Evolutionary conservation across 2,113 vertebrate genomes (phyloP).

Genomic region (Tichodroma muraria): DNA sequence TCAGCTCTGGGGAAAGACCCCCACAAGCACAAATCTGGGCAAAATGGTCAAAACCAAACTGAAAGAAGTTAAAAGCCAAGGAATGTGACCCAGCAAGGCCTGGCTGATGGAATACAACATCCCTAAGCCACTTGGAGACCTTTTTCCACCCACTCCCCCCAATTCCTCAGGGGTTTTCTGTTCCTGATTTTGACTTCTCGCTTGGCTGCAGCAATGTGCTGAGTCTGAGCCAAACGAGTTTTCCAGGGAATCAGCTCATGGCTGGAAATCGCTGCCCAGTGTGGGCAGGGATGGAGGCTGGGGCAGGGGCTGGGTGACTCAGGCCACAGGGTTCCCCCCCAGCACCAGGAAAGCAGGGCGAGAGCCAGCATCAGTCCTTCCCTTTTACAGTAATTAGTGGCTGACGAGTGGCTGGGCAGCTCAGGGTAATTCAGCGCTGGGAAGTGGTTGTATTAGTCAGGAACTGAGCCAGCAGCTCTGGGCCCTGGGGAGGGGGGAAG

Average conservation of each 20-base stretch:
- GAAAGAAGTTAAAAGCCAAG: background rate
- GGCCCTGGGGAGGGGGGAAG: background rate
- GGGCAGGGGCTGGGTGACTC: background rate
- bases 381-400: conserved; percentile 19
- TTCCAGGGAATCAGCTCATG: background rate
- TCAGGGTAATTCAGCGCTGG: background rate
- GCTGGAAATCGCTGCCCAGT: background rate
- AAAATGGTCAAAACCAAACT: background rate
- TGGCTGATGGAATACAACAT: background rate
- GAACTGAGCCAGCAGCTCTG: background rate
- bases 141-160: background rate
- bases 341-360: fast-evolving
- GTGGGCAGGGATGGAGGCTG: background rate
- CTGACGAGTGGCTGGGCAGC: background rate
- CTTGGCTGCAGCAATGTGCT: background rate
- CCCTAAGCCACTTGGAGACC: background rate
- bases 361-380: background rate
- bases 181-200: background rate
- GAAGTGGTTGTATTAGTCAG: background rate
- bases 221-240: background rate
- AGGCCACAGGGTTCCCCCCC: background rate
- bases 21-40: background rate
- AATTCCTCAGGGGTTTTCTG: background rate
- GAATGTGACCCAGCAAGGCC: background rate
- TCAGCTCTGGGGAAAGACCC: background rate